Conservation (phyloP, 1,140 invertebrate genomes). For the Potamilus streckersoni region DNA sequence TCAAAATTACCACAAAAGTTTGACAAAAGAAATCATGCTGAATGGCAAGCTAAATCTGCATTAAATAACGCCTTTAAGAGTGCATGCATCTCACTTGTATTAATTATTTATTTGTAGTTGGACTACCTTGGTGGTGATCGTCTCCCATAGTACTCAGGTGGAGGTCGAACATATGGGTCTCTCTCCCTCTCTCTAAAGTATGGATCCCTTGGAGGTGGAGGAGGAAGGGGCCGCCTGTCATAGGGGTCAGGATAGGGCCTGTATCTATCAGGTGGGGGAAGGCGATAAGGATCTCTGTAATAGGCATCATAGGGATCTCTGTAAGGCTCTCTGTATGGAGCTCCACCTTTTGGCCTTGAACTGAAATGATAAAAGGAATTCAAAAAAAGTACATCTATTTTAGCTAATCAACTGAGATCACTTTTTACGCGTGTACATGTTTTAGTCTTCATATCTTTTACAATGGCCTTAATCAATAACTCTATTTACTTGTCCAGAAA, state of each 20-base stretch:
- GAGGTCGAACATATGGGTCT: constrained; percentile 54
- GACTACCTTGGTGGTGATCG: constrained; percentile 1
- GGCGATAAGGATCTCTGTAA: constrained; percentile 50
- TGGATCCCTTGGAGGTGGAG: constrained; percentile 40
- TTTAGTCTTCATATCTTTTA: no score
- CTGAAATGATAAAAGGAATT: neutral
- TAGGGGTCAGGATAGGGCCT: constrained; percentile 57
- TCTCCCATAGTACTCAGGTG: constrained; percentile 55
- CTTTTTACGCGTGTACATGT: no score
- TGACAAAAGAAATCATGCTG: no score
- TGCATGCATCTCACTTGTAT: no score
- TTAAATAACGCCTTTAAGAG: no score
- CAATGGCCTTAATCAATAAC: no score
- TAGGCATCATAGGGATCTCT: constrained; percentile 43
- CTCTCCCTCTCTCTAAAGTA: constrained; percentile 39
- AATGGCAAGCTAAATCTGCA: no score
- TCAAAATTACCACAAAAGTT: no score
- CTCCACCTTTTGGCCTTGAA: constrained; percentile 14
- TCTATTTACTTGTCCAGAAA: no score
- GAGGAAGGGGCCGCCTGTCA: constrained; percentile 44
- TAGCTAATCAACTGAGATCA: no score
- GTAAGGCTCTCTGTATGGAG: constrained; percentile 36
- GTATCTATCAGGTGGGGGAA: constrained; percentile 52
- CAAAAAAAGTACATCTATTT: no score
- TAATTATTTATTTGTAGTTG: no score